Conservation (phyloP, 2,888 invertebrate species). For the Anoplius nigerrimus region DNA sequence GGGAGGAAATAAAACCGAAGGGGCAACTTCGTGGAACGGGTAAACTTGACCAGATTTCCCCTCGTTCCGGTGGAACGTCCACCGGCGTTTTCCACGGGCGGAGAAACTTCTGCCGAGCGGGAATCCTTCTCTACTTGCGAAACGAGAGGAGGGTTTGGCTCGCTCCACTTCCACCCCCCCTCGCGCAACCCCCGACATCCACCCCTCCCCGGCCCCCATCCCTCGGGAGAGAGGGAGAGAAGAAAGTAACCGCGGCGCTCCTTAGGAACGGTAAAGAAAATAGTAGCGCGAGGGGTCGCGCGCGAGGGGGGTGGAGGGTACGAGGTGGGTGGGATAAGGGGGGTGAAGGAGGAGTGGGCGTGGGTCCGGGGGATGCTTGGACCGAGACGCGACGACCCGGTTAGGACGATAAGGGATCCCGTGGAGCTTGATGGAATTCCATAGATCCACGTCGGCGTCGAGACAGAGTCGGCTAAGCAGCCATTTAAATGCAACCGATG, state of each 20-base stretch:
- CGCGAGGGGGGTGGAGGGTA: conserved; percentile 28
- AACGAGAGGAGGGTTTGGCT: neutral
- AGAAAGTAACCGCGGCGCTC: conserved; percentile 44
- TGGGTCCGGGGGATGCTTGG: conserved; percentile 53
- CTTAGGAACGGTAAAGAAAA: conserved; percentile 49
- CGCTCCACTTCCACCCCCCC: conserved; percentile 4
- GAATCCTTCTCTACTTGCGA: neutral
- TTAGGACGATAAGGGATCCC: conserved; percentile 73
- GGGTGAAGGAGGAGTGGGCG: conserved; percentile 24
- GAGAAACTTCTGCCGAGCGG: conserved; percentile 7
- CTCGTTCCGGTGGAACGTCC: neutral
- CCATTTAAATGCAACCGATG: conserved; percentile 76
- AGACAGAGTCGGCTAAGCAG: conserved; percentile 75
- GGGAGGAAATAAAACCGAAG: conserved; percentile 1
- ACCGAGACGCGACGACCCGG: conserved; percentile 69
- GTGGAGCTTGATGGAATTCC: conserved; percentile 75
- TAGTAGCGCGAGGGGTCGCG: conserved; percentile 34
- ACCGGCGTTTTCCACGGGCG: conserved; percentile 3
- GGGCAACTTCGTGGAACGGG: neutral
- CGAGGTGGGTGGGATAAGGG: conserved; percentile 6
- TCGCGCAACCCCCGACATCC: conserved; percentile 1
- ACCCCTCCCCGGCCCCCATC: neutral
- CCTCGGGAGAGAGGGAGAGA: conserved; percentile 13
- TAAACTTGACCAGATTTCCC: conserved; percentile 10
- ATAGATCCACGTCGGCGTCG: conserved; percentile 75